Evolutionary conservation across 1,140 invertebrate species (phyloP).

Genomic region (Caenorhabditis briggsae): DNA sequence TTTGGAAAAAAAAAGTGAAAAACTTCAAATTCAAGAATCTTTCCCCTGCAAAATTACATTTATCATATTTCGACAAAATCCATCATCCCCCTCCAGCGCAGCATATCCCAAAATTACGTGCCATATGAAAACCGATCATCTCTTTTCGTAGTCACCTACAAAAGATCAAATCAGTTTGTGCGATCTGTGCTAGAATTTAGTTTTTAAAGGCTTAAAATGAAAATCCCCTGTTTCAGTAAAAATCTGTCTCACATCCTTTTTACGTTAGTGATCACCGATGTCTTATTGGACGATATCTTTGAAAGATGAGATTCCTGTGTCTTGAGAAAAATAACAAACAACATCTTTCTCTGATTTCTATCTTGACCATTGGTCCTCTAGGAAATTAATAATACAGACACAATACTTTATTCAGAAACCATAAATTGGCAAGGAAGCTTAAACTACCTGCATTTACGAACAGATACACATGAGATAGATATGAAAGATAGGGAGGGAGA

Average conservation of each 20-base stretch:
- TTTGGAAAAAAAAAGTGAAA: too few species aligned
- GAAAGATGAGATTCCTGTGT: conserved; percentile 16
- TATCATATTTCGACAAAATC: too few species aligned
- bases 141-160: too few species aligned
- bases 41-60: too few species aligned
- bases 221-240: background rate
- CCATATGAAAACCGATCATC: too few species aligned
- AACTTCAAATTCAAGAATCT: too few species aligned
- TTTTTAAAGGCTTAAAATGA: too few species aligned
- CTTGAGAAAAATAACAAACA: background rate
- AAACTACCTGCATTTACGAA: background rate
- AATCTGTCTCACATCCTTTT: background rate
- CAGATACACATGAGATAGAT: background rate
- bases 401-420: too few species aligned
- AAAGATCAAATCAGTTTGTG: too few species aligned
- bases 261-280: background rate
- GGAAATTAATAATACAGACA: background rate
- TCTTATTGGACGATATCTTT: background rate
- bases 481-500: background rate
- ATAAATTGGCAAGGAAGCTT: background rate
- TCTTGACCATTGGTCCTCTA: conserved; percentile 18
- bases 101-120: too few species aligned
- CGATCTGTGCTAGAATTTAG: too few species aligned
- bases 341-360: background rate
- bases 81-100: too few species aligned